Conservation (phyloP, 1,140 invertebrate genomes). For the Pentalonia nigronervosa region DNA sequence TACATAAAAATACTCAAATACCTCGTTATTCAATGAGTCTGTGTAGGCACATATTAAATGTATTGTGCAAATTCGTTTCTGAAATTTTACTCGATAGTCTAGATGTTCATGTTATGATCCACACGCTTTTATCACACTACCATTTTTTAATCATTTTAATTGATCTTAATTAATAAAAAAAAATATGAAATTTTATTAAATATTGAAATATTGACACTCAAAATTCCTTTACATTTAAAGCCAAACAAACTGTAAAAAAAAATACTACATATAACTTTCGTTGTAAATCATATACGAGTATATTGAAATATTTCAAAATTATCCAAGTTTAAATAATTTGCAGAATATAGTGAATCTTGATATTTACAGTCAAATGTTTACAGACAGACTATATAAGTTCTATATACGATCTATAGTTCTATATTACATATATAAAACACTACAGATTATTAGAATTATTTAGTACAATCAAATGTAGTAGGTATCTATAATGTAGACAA, state of each 20-base stretch:
- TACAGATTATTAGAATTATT: no score
- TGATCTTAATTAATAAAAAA: neutral
- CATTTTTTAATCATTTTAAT: neutral
- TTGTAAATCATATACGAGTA: no score
- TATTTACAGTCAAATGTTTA: neutral
- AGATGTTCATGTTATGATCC: neutral
- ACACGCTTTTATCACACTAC: neutral
- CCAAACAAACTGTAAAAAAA: neutral
- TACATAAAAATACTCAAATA: neutral
- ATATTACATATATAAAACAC: no score
- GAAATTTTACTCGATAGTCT: neutral
- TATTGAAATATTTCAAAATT: neutral
- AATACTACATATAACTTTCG: no score
- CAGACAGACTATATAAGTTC: neutral
- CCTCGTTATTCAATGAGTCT: neutral
- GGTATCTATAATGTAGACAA: no score
- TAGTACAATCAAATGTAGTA: no score
- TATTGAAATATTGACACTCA: neutral
- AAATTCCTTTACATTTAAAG: neutral
- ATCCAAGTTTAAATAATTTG: neutral
- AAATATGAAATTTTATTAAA: neutral
- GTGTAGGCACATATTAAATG: neutral
- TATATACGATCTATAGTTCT: neutral
- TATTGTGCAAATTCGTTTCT: neutral
- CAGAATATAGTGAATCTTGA: neutral